Evolutionary conservation across 64 coral and sea anemone species (phyloP).

Genomic region (Actinia tenebrosa): DNA sequence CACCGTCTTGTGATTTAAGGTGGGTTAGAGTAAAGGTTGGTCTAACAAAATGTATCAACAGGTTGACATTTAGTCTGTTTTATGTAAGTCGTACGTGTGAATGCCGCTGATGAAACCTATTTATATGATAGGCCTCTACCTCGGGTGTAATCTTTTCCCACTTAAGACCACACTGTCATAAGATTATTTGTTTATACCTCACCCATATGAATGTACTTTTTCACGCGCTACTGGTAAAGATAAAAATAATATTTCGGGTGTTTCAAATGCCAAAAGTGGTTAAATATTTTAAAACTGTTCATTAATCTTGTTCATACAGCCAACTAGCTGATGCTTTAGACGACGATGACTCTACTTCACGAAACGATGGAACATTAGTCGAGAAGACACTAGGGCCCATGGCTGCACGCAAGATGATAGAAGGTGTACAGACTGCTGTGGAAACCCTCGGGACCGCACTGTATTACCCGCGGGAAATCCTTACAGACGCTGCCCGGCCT

Average conservation of each 20-base stretch:
- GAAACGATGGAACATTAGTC: slow-evolving; percentile 1
- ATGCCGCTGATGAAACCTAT: no score
- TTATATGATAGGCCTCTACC: no score
- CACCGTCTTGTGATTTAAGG: not conserved
- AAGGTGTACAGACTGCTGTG: slow-evolving; percentile 83
- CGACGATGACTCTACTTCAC: slow-evolving; percentile 40
- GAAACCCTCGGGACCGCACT: slow-evolving; percentile 67
- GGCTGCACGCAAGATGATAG: slow-evolving; percentile 76
- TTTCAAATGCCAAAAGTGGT: no score
- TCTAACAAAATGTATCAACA: not conserved
- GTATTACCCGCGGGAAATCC: slow-evolving; percentile 73
- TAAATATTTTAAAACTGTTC: not conserved
- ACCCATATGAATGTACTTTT: no score
- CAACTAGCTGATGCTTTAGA: slow-evolving; percentile 74
- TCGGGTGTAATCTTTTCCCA: no score
- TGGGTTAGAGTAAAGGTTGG: not conserved
- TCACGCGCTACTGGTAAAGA: no score
- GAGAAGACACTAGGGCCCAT: slow-evolving; percentile 29
- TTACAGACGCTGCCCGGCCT: slow-evolving; percentile 85
- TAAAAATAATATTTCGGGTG: no score
- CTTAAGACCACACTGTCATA: no score
- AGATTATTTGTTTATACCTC: no score
- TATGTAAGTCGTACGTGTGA: no score
- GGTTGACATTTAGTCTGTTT: no score
- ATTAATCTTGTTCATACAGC: slow-evolving; percentile 19